Percentiles rank a stretch among this genome's conserved stretches.
phyloP scores from a whole-genome alignment of 2,113 vertebrate species.

The Perccottus glenii region DNA sequence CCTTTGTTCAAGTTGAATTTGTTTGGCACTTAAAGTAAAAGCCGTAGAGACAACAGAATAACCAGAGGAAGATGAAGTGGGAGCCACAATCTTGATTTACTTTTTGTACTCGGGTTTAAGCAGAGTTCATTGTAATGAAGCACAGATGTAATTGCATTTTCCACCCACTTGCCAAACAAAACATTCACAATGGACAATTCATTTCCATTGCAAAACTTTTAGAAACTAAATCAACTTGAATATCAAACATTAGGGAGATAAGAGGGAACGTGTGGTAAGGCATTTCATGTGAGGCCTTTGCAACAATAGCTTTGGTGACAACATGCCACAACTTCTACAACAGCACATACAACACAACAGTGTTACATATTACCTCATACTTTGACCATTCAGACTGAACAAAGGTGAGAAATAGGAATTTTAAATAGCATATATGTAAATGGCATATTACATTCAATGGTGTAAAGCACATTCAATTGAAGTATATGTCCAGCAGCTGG shows the following conservation, averaged over 20 bases:
- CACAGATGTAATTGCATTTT: slow-evolving; percentile 7
- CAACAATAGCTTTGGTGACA: no score
- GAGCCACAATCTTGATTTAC: slow-evolving; percentile 24
- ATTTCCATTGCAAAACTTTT: not conserved
- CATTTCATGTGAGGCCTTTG: no score
- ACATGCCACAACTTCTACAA: no score
- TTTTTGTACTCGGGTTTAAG: slow-evolving; percentile 12
- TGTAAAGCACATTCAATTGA: no score
- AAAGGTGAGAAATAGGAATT: no score
- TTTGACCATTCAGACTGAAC: no score
- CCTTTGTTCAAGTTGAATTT: not conserved
- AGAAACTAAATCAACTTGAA: not conserved
- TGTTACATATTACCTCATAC: no score
- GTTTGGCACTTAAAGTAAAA: not conserved
- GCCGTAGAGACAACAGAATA: slow-evolving; percentile 5
- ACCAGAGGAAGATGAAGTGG: not conserved
- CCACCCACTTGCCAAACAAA: slow-evolving; percentile 1
- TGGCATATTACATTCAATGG: no score
- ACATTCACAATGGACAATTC: not conserved
- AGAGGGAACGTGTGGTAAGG: not conserved
- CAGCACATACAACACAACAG: no score
- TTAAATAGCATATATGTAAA: no score
- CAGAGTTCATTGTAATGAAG: slow-evolving; percentile 19
- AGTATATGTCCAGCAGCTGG: no score
- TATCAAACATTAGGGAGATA: not conserved